Evolutionary conservation across 2,797 vertebrate genomes (phyloP).

Genomic region (Alectoris magna): DNA sequence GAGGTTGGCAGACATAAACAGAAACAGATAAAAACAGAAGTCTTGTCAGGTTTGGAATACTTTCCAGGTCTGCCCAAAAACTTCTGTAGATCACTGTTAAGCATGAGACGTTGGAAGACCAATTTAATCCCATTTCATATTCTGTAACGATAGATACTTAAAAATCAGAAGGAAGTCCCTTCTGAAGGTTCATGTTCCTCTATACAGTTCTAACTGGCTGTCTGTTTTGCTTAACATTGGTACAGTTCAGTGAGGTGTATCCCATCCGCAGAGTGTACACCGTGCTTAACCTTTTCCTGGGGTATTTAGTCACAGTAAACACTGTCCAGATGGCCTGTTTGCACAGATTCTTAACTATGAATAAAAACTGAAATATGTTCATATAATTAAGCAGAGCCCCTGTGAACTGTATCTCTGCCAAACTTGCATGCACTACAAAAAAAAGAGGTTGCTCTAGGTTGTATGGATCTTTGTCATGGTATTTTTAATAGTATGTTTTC

Average conservation of each 20-base stretch:
- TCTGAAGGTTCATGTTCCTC: not conserved
- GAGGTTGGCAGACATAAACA: not conserved
- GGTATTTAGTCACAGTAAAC: not conserved
- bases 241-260: not conserved
- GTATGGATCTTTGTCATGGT: not conserved
- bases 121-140: not conserved
- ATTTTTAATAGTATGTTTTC: not conserved
- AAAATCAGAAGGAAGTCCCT: not conserved
- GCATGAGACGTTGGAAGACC: not conserved
- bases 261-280: not conserved
- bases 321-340: not conserved
- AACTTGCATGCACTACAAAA: not conserved
- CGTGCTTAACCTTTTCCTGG: not conserved
- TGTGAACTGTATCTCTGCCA: not conserved
- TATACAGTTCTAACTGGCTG: not conserved
- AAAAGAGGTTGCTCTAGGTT: not conserved
- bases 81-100: not conserved
- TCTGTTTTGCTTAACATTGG: not conserved
- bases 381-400: not conserved
- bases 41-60: not conserved
- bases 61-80: not conserved
- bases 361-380: not conserved
- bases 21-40: not conserved
- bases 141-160: not conserved
- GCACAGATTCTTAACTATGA: not conserved